Conservation (phyloP, 2,797 vertebrate species). For the Siniperca obscura region DNA sequence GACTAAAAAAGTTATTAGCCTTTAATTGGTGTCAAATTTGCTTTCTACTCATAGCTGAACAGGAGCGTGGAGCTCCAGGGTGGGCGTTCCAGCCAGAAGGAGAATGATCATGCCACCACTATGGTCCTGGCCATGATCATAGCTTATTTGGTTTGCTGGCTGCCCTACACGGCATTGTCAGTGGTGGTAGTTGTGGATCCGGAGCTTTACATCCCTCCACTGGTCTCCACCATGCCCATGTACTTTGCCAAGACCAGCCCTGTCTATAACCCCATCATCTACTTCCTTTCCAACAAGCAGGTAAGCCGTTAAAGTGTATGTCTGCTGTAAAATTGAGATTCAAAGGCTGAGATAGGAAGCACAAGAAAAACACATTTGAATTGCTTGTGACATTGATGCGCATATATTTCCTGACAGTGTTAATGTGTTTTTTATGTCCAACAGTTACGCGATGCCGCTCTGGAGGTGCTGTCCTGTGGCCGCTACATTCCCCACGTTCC, state of each 20-base stretch:
- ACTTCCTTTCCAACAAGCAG: constrained; percentile 86
- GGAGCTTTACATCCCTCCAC: constrained; percentile 80
- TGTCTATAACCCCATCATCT: constrained; percentile 86
- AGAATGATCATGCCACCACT: constrained; percentile 77
- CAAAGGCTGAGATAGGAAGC: background rate
- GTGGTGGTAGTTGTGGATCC: constrained; percentile 82
- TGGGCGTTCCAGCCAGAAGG: constrained; percentile 76
- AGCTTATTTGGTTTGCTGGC: constrained; percentile 85
- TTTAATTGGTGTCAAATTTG: constrained; percentile 42
- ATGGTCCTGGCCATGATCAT: constrained; percentile 85
- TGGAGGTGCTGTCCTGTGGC: constrained; percentile 81
- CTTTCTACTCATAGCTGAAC: constrained; percentile 78
- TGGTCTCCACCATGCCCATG: constrained; percentile 85
- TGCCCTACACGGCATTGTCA: constrained; percentile 84
- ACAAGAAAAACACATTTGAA: background rate
- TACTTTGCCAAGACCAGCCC: constrained; percentile 87
- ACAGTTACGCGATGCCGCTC: constrained; percentile 78
- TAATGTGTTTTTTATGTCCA: constrained; percentile 15
- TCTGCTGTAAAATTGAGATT: background rate
- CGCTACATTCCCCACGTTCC: constrained; percentile 67
- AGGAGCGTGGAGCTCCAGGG: constrained; percentile 83
- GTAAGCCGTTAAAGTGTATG: constrained; percentile 53
- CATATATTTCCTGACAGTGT: constrained; percentile 4
- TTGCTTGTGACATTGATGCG: background rate
- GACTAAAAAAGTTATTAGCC: constrained; percentile 18